Evolutionary conservation across 2,888 invertebrate genomes (phyloP), one percentile per base, ranked within the genome.

Genomic region (Drosophila tripunctata): DNA sequence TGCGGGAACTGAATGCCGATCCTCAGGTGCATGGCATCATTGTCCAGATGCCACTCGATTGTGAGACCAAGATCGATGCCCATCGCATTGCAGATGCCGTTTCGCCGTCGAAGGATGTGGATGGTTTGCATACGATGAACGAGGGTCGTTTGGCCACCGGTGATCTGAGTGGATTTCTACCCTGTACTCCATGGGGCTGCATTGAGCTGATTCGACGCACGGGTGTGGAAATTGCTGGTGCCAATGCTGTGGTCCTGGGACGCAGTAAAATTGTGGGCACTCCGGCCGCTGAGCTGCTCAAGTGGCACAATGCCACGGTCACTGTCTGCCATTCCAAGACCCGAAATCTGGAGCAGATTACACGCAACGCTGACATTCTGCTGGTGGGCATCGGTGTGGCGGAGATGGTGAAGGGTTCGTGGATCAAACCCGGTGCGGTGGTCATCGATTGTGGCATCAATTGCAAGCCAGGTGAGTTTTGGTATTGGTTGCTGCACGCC

Each of bases 381-480:
- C 97, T 99, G n/a, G 99, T 98, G 21, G 99, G 95, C 0, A 97
- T 99, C 85, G 99, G 99, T 0, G 94, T 94, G 79, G 93, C 98
- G 1, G 94, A 98, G 91, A 93, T 98, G 92, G 97, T 99, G 1
- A 96, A 96, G 90, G 97, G 96, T 0, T 96, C 96, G 69, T 99
- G 99, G 99, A 95, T 99, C 77, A 99, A 99, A 92, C 97, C 97
- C 0, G 99, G 99, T 3, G 98, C 99, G 12, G 95, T 99, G 8
- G 99, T 99, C 35, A 98, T 99, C 84, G 99, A 99, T 91, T 99
- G 99, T 91, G 99, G 99, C 40, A 99, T 99, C 80, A 99, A 98
- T 92, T 94, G 96, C 3, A 95, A 98, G 80, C 93, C 96, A 92
- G 98, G 97, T 96, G 62, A 67, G 76, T 57, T 30, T 7, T 24